phyloP scores from a whole-genome alignment of 2,797 vertebrate species.

The Champsocephalus esox region DNA sequence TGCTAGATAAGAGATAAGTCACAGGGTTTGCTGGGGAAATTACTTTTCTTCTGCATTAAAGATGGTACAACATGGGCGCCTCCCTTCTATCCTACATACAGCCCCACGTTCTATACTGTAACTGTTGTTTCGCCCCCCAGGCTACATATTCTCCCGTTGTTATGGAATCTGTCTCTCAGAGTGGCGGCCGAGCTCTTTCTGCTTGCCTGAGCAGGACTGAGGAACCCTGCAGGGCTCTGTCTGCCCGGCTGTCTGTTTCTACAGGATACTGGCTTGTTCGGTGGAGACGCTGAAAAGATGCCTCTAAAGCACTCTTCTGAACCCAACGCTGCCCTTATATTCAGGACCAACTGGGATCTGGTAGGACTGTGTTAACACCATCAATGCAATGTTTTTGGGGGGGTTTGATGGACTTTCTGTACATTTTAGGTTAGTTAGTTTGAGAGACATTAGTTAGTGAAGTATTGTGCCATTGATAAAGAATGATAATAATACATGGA shows the following conservation, averaged over 20 bases:
- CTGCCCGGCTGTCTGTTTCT: slow-evolving; percentile 59
- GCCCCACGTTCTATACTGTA: slow-evolving; percentile 52
- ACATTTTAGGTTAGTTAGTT: not conserved
- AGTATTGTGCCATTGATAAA: not conserved
- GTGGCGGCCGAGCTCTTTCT: slow-evolving; percentile 70
- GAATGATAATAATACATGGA: not conserved
- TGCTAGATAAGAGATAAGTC: not conserved
- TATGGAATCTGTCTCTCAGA: slow-evolving; percentile 74
- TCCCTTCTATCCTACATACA: slow-evolving; percentile 18
- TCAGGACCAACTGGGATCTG: slow-evolving; percentile 10
- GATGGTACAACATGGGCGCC: slow-evolving; percentile 12
- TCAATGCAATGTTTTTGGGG: too few relatives aligned
- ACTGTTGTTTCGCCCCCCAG: slow-evolving; percentile 59
- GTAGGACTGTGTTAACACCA: not conserved
- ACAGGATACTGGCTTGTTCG: slow-evolving; percentile 31
- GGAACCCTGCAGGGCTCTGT: slow-evolving; percentile 71
- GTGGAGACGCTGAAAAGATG: slow-evolving; percentile 27
- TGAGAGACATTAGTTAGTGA: not conserved
- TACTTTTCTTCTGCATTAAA: slow-evolving; percentile 19
- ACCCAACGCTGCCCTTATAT: not conserved
- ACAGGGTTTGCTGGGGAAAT: slow-evolving; percentile 28
- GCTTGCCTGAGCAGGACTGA: slow-evolving; percentile 80
- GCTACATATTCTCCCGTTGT: slow-evolving; percentile 66
- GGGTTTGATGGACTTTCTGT: too few relatives aligned
- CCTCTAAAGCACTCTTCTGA: slow-evolving; percentile 21